phyloP scores from a whole-genome alignment of 2,797 vertebrate genomes.

The Sebastes melanostomus region DNA sequence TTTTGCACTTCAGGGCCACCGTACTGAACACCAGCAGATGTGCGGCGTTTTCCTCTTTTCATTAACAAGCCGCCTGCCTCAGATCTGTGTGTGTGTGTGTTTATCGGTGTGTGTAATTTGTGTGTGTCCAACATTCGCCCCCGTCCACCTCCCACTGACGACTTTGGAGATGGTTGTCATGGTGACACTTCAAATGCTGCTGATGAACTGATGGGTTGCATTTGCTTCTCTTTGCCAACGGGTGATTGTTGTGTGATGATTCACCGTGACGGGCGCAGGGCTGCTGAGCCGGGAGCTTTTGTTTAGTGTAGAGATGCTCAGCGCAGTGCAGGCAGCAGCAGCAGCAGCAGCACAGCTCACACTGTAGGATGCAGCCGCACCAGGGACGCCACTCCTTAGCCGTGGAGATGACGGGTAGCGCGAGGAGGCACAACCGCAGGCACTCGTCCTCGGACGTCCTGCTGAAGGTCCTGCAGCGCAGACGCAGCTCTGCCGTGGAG shows the following conservation, averaged over 20 bases:
- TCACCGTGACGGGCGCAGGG: slow-evolving; percentile 39
- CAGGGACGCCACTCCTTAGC: slow-evolving; percentile 62
- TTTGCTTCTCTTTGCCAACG: slow-evolving; percentile 52
- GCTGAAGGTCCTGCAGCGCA: slow-evolving; percentile 76
- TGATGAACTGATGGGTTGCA: slow-evolving; percentile 75
- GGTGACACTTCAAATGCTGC: slow-evolving; percentile 85
- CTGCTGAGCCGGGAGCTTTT: slow-evolving; percentile 10
- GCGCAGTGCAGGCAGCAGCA: slow-evolving; percentile 5
- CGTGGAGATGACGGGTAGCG: slow-evolving; percentile 72
- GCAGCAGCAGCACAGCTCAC: neutral
- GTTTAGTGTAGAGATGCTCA: neutral
- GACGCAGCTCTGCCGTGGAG: slow-evolving; percentile 80
- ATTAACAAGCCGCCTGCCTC: slow-evolving; percentile 26
- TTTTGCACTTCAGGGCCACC: neutral
- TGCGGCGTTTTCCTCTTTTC: slow-evolving; percentile 21
- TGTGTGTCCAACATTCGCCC: neutral
- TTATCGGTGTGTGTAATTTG: neutral
- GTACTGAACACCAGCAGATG: slow-evolving; percentile 10
- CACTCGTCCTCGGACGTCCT: slow-evolving; percentile 83
- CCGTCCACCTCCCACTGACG: slow-evolving; percentile 58
- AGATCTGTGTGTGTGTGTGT: slow-evolving; percentile 27
- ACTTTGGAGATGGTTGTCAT: slow-evolving; percentile 83
- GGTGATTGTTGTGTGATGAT: slow-evolving; percentile 63
- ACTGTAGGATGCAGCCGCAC: slow-evolving; percentile 65
- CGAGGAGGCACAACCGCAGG: slow-evolving; percentile 76